These are phyloP conservation scores for Patella vulgata DNA, from an alignment of 1,140 invertebrate species.

Conservation along the genomic window DNA sequence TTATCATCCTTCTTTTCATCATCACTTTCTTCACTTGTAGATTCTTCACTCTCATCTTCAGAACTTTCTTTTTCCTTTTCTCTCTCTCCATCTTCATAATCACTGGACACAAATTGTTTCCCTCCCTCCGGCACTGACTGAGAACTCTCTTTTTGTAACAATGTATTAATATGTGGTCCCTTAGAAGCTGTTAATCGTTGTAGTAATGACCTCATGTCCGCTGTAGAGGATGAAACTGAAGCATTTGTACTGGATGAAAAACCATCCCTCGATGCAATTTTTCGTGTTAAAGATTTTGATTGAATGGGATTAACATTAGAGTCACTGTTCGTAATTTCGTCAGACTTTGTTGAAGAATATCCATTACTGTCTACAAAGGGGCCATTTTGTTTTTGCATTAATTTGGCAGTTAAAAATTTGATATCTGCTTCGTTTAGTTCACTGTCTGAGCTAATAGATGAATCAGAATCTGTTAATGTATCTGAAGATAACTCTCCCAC, in stretches of 20 bases:
- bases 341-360: no score
- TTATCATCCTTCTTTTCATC: conserved; percentile 14
- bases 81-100: conserved; percentile 14
- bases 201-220: conserved; percentile 2
- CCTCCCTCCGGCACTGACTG: conserved; percentile 7
- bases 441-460: neutral
- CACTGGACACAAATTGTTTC: conserved; percentile 16
- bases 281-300: conserved; percentile 20
- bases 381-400: no score
- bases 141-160: conserved; percentile 4
- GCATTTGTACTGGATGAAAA: neutral
- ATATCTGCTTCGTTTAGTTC: no score
- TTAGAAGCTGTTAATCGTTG: conserved; percentile 12
- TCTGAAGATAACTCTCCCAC: neutral
- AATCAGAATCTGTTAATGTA: conserved; percentile 1
- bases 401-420: no score
- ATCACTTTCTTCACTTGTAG: conserved; percentile 14
- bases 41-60: conserved; percentile 22
- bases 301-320: neutral
- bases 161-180: neutral
- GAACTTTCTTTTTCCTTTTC: conserved; percentile 13
- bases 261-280: conserved; percentile 18
- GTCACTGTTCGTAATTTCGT: no score
- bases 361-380: no score
- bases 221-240: neutral